Percentiles rank a stretch among this genome's conserved stretches.
Evolutionary conservation across 2,888 invertebrate species (phyloP).

Genomic region (Thecophora atra): DNA sequence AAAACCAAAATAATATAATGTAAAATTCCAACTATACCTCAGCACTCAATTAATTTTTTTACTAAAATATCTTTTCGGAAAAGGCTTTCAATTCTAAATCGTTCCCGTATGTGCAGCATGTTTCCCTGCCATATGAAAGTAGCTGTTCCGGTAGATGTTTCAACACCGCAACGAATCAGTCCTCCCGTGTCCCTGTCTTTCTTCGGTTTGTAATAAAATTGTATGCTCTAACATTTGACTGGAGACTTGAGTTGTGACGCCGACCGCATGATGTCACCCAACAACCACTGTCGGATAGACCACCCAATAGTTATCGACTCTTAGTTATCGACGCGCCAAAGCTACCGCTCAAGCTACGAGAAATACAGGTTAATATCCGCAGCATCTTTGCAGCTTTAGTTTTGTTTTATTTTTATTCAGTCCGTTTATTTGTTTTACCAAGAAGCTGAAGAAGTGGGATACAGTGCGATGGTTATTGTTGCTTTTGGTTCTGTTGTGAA

Average conservation of each 20-base stretch:
- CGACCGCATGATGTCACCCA: not conserved
- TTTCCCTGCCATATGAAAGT: no score
- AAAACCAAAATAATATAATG: no score
- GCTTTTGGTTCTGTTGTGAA: not conserved
- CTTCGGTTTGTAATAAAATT: conserved; percentile 13
- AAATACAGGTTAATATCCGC: conserved; percentile 26
- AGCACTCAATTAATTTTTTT: no score
- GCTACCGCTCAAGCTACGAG: no score
- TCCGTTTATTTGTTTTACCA: not conserved
- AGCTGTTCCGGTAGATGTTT: not conserved
- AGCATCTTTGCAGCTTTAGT: conserved; percentile 15
- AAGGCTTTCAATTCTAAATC: not conserved
- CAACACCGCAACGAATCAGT: not conserved
- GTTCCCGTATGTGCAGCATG: no score
- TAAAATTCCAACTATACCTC: no score
- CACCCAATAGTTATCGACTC: not conserved
- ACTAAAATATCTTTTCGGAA: no score
- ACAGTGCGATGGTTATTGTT: not conserved
- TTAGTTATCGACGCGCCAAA: not conserved
- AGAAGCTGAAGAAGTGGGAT: not conserved
- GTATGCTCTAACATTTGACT: conserved; percentile 17
- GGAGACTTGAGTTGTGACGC: conserved; percentile 16
- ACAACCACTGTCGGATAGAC: conserved; percentile 9
- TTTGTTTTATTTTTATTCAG: not conserved
- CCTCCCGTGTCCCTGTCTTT: not conserved